These are phyloP conservation scores for Cinclus mexicanus DNA, from an alignment of 2,113 vertebrate species.

Conservation along the genomic window DNA sequence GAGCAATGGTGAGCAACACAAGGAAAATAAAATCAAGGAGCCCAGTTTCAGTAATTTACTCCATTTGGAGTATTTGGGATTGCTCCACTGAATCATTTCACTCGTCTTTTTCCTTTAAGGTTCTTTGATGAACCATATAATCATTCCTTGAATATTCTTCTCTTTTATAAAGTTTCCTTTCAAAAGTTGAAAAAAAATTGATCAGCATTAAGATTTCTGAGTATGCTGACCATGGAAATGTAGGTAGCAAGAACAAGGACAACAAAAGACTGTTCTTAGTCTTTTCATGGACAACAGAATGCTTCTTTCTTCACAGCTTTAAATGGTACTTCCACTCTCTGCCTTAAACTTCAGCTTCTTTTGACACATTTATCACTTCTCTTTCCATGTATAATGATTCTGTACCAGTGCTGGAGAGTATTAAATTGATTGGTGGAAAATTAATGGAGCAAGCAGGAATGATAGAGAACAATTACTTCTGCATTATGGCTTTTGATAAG, in stretches of 20 bases:
- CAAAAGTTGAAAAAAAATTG: not conserved
- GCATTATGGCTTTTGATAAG: not conserved
- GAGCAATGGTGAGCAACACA: not conserved
- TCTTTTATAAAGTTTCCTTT: not conserved
- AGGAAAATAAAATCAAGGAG: not conserved
- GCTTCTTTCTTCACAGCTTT: not conserved
- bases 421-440: conserved; percentile 12
- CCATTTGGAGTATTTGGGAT: not conserved
- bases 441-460: not conserved
- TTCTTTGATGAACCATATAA: not conserved
- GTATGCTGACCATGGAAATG: not conserved
- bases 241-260: not conserved
- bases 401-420: not conserved
- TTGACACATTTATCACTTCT: not conserved
- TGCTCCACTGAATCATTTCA: not conserved
- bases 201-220: not conserved
- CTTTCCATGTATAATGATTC: not conserved
- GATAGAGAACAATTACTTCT: not conserved
- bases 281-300: not conserved
- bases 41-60: not conserved
- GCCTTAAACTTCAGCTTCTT: not conserved
- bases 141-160: not conserved
- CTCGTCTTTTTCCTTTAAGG: not conserved
- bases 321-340: not conserved
- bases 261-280: not conserved